Conservation (phyloP, 2,888 invertebrate genomes). For the Esperia sulphurella region DNA sequence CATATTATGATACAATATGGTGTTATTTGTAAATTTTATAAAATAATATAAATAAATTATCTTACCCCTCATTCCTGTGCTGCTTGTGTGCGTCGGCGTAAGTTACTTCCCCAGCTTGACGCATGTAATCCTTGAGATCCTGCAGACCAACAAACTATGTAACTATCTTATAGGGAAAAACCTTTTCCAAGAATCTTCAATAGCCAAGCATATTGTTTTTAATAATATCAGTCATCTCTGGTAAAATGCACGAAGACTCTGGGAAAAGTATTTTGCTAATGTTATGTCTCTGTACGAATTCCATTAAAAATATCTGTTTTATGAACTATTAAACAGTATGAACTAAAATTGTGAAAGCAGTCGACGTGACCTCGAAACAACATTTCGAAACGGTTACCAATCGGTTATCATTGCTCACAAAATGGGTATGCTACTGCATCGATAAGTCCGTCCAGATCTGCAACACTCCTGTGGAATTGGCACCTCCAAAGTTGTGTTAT, state of each 20-base stretch:
- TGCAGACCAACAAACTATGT: constrained; percentile 66
- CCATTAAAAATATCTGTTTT: no score
- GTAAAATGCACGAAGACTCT: no score
- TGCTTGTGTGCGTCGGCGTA: constrained; percentile 99
- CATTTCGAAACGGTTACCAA: constrained; percentile 51
- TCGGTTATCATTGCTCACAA: constrained; percentile 53
- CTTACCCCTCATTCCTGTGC: constrained; percentile 95
- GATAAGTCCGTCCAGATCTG: background rate
- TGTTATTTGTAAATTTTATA: no score
- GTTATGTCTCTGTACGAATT: no score
- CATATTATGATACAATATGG: no score
- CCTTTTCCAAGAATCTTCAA: constrained; percentile 34
- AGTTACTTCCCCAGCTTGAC: constrained; percentile 99
- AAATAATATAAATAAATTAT: no score
- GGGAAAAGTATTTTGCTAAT: constrained; percentile 25
- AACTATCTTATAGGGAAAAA: constrained; percentile 20
- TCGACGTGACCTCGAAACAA: constrained; percentile 40
- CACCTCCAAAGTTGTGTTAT: no score
- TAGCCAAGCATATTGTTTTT: constrained; percentile 44
- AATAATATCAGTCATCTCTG: no score
- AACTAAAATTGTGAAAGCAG: constrained; percentile 7
- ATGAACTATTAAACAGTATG: background rate
- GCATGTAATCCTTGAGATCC: constrained; percentile 99
- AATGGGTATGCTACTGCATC: background rate
- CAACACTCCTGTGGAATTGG: no score